Evolutionary conservation across 2,888 invertebrate genomes (phyloP), one percentile per base, ranked within the genome.

Genomic region (Macrosoma leucophasiata): DNA sequence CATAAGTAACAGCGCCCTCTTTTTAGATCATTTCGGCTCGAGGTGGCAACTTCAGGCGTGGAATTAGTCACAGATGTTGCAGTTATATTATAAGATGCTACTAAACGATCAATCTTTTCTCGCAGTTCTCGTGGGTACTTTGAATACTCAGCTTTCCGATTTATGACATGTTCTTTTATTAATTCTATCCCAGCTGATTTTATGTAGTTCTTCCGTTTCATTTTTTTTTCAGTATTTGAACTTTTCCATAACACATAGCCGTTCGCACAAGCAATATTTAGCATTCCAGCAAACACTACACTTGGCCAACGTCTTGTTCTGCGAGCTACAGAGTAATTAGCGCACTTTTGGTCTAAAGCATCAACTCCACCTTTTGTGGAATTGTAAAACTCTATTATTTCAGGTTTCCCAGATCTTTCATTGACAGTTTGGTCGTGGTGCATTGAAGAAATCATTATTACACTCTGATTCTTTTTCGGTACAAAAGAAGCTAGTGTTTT

Each of bases 401-500:
- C 22, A 22, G 22, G 22, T 8, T 22, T 22, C 6, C 13, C 13
- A 12, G 11, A 12, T 22, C 13, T 11, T 12, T 22, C 22, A 22
- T 11, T 3, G 13, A 22, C 22, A 7, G 13, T 22, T 11, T 25
- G 7, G 13, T 25, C 14, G 15, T 25, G 25, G 13, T 14, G 25
- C 14, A 25, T 25, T 11, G 13, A 13, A 4, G 25, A 25, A 25
- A 25, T 10, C 11, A 25, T 11, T 13, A 25, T 13, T 14, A 25
- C 14, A 25, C 13, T 13, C 13, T 25, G 13, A 10, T 11, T 13
- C 13, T 13, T 25, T 25, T 25, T 41, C 35, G 6, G 33, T 41
- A 26, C 41, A 41, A 22, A 34, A 36, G 37, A 40, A 36, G 32
- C 14, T 13, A 13, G n/a, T 8, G 24, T 24, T 13, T 3, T 24